A percentile compares a stretch with the other conserved stretches of the same genome.
These are phyloP conservation scores for Diorhabda carinulata DNA, from an alignment of 1,140 invertebrate species.

Conservation along the genomic window DNA sequence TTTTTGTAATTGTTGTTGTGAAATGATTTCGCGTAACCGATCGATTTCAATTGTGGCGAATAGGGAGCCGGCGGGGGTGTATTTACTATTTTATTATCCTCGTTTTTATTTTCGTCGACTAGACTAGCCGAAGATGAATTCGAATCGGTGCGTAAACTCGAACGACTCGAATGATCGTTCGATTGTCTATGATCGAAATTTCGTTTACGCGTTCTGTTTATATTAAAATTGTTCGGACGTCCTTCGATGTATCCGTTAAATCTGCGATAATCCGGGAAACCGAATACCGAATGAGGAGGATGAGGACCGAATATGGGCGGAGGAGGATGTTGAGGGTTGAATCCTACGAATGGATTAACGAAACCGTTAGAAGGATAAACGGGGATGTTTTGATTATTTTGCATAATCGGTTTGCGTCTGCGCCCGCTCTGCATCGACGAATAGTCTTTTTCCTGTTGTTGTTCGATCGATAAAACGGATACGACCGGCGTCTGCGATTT, in stretches of 20 bases:
- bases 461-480: constrained; percentile 41
- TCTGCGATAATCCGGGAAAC: background rate
- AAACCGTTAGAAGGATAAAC: constrained; percentile 17
- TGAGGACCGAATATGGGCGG: background rate
- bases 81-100: constrained; percentile 20
- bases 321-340: constrained; percentile 1
- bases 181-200: constrained; percentile 18
- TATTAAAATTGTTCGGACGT: constrained; percentile 8
- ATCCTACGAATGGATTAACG: constrained; percentile 4
- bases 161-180: constrained; percentile 29
- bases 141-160: constrained; percentile 36
- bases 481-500: constrained; percentile 41
- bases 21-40: constrained; percentile 4
- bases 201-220: constrained; percentile 2
- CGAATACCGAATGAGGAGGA: background rate
- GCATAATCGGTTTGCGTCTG: constrained; percentile 11
- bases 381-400: constrained; percentile 11
- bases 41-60: constrained; percentile 23
- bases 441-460: constrained; percentile 44
- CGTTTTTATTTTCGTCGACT: constrained; percentile 34
- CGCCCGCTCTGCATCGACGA: constrained; percentile 45
- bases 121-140: constrained; percentile 33
- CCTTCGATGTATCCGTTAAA: constrained; percentile 18
- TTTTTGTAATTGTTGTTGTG: background rate
- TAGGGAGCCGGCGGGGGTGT: constrained; percentile 30